Percentiles rank a stretch among this genome's conserved stretches.
Evolutionary conservation across 2,113 vertebrate genomes (phyloP).

Genomic region (Pithys albifrons): DNA sequence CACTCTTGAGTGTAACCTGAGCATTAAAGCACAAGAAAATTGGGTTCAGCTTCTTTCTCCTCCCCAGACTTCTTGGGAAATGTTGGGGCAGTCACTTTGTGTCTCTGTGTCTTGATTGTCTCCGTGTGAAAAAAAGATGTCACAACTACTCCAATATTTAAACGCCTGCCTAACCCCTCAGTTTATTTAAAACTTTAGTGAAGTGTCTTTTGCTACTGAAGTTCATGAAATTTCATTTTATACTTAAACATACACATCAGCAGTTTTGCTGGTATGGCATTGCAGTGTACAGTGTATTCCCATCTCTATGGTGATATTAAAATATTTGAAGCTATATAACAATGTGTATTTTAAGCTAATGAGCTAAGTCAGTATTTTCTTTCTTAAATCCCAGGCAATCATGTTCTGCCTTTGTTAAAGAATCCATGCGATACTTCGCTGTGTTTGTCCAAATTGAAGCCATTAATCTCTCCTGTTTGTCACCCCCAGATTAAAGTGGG

Average conservation of each 20-base stretch:
- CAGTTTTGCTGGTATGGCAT: not conserved
- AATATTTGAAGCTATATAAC: not conserved
- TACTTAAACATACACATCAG: not conserved
- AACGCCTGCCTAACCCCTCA: not conserved
- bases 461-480: constrained; percentile 38
- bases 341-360: not conserved
- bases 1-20: not conserved
- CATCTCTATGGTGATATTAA: not conserved
- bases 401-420: not conserved
- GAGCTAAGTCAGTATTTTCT: not conserved
- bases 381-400: not conserved
- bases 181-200: not conserved
- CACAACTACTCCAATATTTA: not conserved
- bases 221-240: not conserved
- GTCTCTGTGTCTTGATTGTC: not conserved
- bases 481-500: constrained; percentile 3
- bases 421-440: not conserved
- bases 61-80: not conserved
- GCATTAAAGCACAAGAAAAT: not conserved
- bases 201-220: not conserved
- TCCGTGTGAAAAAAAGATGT: not conserved
- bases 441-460: not conserved
- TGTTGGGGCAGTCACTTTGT: not conserved
- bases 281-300: not conserved
- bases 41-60: not conserved